A percentile compares a stretch with the other conserved stretches of the same genome.
phyloP scores from a whole-genome alignment of 2,797 vertebrate genomes.

The Scolopax bukidnonensis region DNA sequence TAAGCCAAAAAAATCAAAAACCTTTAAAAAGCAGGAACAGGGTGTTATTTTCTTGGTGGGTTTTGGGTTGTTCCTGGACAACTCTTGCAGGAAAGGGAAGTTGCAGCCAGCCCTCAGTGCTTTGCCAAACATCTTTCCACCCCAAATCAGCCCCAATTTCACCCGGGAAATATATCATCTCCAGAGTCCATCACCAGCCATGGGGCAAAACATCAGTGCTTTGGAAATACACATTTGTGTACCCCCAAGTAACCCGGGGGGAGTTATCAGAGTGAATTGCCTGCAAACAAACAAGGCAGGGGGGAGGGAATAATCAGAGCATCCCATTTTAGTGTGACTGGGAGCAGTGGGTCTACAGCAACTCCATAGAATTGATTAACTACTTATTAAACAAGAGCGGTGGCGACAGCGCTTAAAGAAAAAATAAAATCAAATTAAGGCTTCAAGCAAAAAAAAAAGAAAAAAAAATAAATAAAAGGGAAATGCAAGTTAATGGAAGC shows the following conservation, averaged over 20 bases:
- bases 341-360: slow-evolving; percentile 14
- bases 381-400: slow-evolving; percentile 67
- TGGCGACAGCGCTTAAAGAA: slow-evolving; percentile 14
- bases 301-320: slow-evolving; percentile 26
- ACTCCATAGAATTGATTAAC: slow-evolving; percentile 52
- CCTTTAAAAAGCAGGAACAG: background rate
- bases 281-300: background rate
- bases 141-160: background rate
- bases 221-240: background rate
- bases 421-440: slow-evolving; percentile 62
- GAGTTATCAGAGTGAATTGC: slow-evolving; percentile 20
- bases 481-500: background rate
- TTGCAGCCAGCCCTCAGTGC: background rate
- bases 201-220: background rate
- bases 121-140: accelerated
- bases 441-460: background rate
- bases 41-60: background rate
- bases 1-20: background rate
- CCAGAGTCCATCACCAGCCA: slow-evolving; percentile 31
- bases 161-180: background rate
- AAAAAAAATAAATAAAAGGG: background rate
- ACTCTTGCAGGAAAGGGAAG: background rate
- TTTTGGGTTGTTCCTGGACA: background rate
- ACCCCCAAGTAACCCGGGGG: background rate
- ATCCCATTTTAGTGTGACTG: slow-evolving; percentile 32